phyloP scores from a whole-genome alignment of 1,140 invertebrate genomes.

The Chironomus striatipennis region DNA sequence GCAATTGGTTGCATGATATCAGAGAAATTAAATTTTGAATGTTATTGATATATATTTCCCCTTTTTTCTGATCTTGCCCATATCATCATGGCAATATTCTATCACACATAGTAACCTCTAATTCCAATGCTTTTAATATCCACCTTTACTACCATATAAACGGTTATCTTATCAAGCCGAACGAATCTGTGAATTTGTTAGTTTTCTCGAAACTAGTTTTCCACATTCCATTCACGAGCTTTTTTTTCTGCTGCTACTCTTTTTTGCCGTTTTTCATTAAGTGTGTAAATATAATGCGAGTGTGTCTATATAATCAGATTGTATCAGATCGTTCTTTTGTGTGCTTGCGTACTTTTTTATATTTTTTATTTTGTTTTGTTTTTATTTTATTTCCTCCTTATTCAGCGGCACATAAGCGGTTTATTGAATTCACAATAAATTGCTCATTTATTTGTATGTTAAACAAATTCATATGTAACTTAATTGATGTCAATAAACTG shows the following conservation, averaged over 20 bases:
- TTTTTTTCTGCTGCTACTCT: neutral
- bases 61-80: too few species aligned
- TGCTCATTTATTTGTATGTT: too few species aligned
- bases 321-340: neutral
- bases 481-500: too few species aligned
- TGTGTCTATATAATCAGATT: neutral
- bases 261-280: neutral
- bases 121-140: neutral
- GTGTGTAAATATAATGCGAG: neutral
- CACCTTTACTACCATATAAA: neutral
- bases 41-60: too few species aligned
- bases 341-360: neutral
- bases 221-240: slow-evolving; percentile 5
- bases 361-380: too few species aligned
- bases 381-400: slow-evolving; percentile 7
- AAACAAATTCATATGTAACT: too few species aligned
- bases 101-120: neutral
- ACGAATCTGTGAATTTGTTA: neutral
- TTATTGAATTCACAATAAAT: too few species aligned
- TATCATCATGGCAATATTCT: too few species aligned
- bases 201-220: neutral
- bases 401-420: neutral
- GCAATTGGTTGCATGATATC: too few species aligned
- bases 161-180: neutral
- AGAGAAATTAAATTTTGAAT: too few species aligned